Evolutionary conservation across 2,113 vertebrate species (phyloP), one percentile per base, ranked within the genome.

Genomic region (Hydrolagus affinis): DNA sequence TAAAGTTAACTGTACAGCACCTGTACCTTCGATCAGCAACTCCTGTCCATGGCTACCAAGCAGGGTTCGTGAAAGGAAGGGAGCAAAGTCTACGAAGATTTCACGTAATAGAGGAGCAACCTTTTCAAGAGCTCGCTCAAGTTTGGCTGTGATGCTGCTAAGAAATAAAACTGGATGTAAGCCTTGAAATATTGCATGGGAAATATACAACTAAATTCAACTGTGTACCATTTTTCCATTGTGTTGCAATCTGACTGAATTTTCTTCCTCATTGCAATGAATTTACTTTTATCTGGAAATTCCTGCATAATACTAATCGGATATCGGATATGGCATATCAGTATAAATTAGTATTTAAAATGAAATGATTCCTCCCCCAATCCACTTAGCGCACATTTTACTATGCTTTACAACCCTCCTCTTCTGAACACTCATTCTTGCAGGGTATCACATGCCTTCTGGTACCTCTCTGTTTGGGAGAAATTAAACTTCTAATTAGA

Each of bases 21-120:
- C 89, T 90, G 88, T 97, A 99, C 98, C 98, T 98, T 99, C 98
- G 89, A 99, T 99, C 88, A 99, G 94, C 86, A 99, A 90, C 88
- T 99, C 98, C 91, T 99, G 98, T 88, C 98, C 98, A 56, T 98
- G 97, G 91, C 97, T 98, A 86, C 97, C 98, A 91, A 99, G 90
- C 87, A 99, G 90, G 2, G 97, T 99, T 85, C 97, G 95, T 9
- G 97, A 99, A 19, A 99, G 92, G 89, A 99, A 99, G 85, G 97
- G 98, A 9, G 98, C 98, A 93, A 98, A 99, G 92, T 99, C 98
- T 89, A 99, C 97, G 91, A 99, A 99, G 89, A 98, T 98, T 93
- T 99, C 97, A 88, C 98, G 92, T 88, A 99, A 92, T 86, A 99
- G 93, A 85, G 97, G 96, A 0, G 97, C 97, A 87, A 98, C 97